Percentiles rank a stretch among this genome's conserved stretches.
Conservation (phyloP, 1,140 invertebrate species). For the Diplogasteroides magnus region DNA sequence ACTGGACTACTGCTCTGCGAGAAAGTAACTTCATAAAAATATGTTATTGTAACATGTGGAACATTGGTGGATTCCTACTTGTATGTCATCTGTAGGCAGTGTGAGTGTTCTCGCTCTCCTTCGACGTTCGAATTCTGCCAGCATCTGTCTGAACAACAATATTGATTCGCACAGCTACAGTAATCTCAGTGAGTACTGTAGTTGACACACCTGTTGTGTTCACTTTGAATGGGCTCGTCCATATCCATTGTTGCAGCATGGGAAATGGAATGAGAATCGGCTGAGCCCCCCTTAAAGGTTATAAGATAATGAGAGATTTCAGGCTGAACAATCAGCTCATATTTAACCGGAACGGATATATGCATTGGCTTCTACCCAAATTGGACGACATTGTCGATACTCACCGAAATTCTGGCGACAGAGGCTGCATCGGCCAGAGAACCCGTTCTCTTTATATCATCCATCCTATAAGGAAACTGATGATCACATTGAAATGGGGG, state of each 20-base stretch:
- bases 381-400: too few relatives aligned
- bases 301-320: too few relatives aligned
- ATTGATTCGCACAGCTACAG: background rate
- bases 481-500: too few relatives aligned
- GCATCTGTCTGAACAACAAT: constrained; percentile 13
- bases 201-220: background rate
- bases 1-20: background rate
- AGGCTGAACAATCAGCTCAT: too few relatives aligned
- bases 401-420: too few relatives aligned
- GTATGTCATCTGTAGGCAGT: constrained; percentile 48
- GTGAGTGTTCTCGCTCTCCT: constrained; percentile 45
- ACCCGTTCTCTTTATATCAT: too few relatives aligned
- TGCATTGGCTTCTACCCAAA: too few relatives aligned
- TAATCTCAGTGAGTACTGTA: background rate
- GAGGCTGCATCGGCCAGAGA: too few relatives aligned
- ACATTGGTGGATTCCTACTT: constrained; percentile 5
- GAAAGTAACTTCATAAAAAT: background rate
- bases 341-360: too few relatives aligned
- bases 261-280: background rate
- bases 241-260: background rate
- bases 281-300: too few relatives aligned
- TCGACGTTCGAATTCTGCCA: constrained; percentile 52
- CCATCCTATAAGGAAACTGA: too few relatives aligned
- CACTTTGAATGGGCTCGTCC: background rate
- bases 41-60: background rate